Conservation (phyloP, 2,797 vertebrate genomes). For the Perodicticus potto region DNA sequence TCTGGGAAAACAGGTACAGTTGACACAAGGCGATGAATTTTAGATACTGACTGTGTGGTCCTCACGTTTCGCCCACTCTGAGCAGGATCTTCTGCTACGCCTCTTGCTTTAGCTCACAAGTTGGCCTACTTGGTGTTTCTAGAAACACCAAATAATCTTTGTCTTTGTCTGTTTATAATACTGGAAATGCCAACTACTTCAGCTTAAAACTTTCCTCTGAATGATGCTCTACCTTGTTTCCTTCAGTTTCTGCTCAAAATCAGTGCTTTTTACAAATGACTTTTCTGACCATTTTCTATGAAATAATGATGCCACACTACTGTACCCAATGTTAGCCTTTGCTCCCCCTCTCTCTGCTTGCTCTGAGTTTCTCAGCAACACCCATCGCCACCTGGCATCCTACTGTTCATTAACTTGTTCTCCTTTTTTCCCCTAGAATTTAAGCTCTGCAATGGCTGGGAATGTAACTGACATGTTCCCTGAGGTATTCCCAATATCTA, state of each 20-base stretch:
- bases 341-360: neutral
- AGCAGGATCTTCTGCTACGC: neutral
- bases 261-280: neutral
- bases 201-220: neutral
- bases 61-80: too few relatives aligned
- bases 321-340: neutral
- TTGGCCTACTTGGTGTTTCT: too few relatives aligned
- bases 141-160: neutral
- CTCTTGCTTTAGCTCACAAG: neutral
- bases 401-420: neutral
- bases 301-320: neutral
- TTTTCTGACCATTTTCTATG: neutral
- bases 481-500: neutral
- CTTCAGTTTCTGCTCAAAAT: neutral
- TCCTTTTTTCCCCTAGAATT: neutral
- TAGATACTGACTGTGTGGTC: neutral
- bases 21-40: neutral
- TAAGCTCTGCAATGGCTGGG: neutral
- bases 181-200: neutral
- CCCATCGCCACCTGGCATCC: too few relatives aligned
- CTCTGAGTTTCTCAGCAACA: neutral
- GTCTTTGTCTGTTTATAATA: neutral
- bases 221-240: neutral
- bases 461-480: neutral
- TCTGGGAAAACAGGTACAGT: neutral